A percentile compares a stretch with the other conserved stretches of the same genome.
phyloP scores from a whole-genome alignment of 2,113 vertebrate species.

The Nibea coibor region DNA sequence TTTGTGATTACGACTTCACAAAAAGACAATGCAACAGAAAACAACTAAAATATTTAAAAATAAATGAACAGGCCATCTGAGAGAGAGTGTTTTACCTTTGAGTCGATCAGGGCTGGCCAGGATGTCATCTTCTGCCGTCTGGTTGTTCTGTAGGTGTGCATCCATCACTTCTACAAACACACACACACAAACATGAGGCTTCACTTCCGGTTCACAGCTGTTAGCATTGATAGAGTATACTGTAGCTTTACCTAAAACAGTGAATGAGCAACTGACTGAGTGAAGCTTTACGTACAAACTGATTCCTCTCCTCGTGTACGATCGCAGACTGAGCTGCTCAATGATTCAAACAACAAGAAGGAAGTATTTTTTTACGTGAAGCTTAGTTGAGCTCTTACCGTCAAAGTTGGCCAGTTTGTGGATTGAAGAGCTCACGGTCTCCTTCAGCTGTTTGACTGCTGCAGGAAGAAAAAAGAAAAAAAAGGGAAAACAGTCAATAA shows the following conservation, averaged over 20 bases:
- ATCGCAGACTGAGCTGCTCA: background rate
- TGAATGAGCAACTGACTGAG: background rate
- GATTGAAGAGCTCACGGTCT: constrained; percentile 82
- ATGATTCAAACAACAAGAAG: background rate
- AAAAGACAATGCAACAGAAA: background rate
- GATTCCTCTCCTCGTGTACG: background rate
- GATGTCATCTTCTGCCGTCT: constrained; percentile 80
- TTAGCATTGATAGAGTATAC: background rate
- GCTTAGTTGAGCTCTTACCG: constrained; percentile 70
- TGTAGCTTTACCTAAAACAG: background rate
- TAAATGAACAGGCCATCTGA: background rate
- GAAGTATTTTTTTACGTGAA: background rate
- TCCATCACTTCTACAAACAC: constrained; percentile 81
- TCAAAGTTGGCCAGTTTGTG: constrained; percentile 84
- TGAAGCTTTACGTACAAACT: background rate
- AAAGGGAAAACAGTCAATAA: background rate
- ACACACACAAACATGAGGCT: background rate
- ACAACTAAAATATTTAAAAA: background rate
- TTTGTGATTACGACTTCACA: constrained; percentile 2
- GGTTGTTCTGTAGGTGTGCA: constrained; percentile 85
- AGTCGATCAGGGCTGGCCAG: constrained; percentile 81
- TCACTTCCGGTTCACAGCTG: background rate
- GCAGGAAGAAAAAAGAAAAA: constrained; percentile 28
- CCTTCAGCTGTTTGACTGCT: constrained; percentile 86
- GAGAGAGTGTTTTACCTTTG: constrained; percentile 71